A percentile compares a stretch with the other conserved stretches of the same genome.
phyloP scores from a whole-genome alignment of 2,113 vertebrate species.

The Formicarius rufipectus region DNA sequence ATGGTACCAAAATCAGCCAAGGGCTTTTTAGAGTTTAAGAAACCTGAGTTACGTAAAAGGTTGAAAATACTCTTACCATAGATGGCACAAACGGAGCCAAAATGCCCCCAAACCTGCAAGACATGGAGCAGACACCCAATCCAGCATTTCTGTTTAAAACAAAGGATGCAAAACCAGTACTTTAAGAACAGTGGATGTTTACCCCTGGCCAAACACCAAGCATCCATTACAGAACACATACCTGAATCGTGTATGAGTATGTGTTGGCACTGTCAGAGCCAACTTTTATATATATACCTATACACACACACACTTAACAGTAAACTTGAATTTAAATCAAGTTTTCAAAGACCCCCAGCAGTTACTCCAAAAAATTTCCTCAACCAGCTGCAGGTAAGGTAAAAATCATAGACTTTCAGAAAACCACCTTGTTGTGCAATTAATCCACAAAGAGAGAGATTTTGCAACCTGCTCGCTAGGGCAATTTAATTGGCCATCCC shows the following conservation, averaged over 20 bases:
- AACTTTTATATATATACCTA: not conserved
- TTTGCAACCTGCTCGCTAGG: not conserved
- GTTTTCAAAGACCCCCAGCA: not conserved
- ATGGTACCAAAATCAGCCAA: not conserved
- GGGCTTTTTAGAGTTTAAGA: not conserved
- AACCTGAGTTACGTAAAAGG: not conserved
- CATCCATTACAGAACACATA: too few relatives aligned
- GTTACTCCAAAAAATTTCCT: not conserved
- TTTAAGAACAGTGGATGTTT: too few relatives aligned
- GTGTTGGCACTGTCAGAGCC: not conserved
- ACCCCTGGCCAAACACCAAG: too few relatives aligned
- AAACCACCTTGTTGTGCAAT: not conserved
- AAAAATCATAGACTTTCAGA: not conserved
- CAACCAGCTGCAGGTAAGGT: not conserved
- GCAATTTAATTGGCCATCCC: not conserved
- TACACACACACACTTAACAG: not conserved
- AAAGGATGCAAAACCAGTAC: not conserved
- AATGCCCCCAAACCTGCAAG: slow-evolving; percentile 86
- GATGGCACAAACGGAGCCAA: slow-evolving; percentile 86
- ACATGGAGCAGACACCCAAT: slow-evolving; percentile 88
- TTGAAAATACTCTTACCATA: slow-evolving; percentile 72
- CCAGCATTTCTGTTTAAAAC: slow-evolving; percentile 82
- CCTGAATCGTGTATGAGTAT: not conserved
- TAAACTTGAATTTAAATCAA: not conserved
- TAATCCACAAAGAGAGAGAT: not conserved